phyloP scores from a whole-genome alignment of 2,113 vertebrate species.

The Sylvilagus bachmani region DNA sequence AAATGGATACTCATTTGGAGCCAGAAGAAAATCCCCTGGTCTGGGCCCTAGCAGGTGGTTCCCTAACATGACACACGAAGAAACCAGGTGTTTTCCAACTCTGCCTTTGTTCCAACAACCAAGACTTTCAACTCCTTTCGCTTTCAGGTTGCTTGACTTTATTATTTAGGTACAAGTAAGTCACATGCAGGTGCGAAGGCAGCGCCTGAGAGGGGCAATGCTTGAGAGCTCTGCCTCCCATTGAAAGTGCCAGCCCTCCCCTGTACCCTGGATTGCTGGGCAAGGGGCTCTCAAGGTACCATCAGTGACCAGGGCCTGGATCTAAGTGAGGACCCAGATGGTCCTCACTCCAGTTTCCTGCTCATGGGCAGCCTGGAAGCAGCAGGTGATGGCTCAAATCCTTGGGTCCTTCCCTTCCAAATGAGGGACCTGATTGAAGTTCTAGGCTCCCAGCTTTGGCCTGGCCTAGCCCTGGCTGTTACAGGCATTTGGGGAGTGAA shows the following conservation, averaged over 20 bases:
- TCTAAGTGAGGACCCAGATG: background rate
- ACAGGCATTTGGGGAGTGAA: too few relatives aligned
- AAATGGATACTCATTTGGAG: background rate
- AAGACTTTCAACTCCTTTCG: background rate
- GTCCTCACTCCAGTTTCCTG: background rate
- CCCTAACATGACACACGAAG: background rate
- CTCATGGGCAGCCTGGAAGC: too few relatives aligned
- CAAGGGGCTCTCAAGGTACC: background rate
- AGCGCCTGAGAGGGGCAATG: background rate
- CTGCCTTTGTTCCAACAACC: constrained; percentile 4
- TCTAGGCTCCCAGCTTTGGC: too few relatives aligned
- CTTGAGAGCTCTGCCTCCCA: background rate
- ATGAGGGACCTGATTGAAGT: too few relatives aligned
- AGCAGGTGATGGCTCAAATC: too few relatives aligned
- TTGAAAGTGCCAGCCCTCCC: background rate
- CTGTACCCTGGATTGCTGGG: background rate
- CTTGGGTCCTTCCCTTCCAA: too few relatives aligned
- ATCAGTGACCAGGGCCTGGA: background rate
- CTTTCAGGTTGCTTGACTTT: background rate
- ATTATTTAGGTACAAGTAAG: background rate
- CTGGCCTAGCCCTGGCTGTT: too few relatives aligned
- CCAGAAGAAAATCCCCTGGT: background rate
- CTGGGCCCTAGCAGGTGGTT: background rate
- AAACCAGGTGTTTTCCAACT: background rate
- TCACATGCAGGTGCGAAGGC: background rate